Evolutionary conservation across 2,888 invertebrate species (phyloP), one percentile per base, ranked within the genome.

Genomic region (Sinodicranocentrus sp.): DNA sequence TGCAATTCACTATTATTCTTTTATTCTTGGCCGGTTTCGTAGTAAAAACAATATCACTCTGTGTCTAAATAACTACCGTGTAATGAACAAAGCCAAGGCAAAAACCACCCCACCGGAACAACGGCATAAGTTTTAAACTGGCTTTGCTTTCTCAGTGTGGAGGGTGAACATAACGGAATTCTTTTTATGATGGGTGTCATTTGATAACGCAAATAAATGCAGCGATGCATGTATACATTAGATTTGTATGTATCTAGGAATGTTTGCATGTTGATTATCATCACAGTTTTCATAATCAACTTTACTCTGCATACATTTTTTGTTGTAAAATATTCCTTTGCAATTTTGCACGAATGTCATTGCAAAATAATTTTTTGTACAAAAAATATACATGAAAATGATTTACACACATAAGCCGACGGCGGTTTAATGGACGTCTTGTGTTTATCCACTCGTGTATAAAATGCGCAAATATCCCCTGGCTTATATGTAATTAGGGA

Each of bases 81-180:
- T 33, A 54, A 71, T 25, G 54, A 71, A 33, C 33, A 54, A 19
- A 61, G 23, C 25, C 28, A 19, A 21, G 1, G 43, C 13, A 65
- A 21, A 39, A 39, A 17, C 48, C 68, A 68, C 26, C 3, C 19
- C 17, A 77, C 76, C 76, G 76, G 76, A 76, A 67, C 65, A 76
- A 76, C 67, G 76, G 76, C 67, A 76, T n/a, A 76, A 75, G 72
- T 61, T 61, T 73, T 19, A 73, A 63, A 19, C 13, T 75, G 21
- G 17, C 52, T 75, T 61, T 61, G 33, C 23, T n/a, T n/a, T n/a
- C n/a, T n/a, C n/a, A n/a, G 39, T 67, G 43, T 73, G 73, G 19
- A 43, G 57, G 76, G 76, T 76, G 67, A 76, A 76, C 67, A 67
- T 76, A 76, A 76, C 76, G 76, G 76, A 67, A 67, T 76, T 59